Conservation (phyloP, 2,797 vertebrate genomes). For the Anableps anableps region DNA sequence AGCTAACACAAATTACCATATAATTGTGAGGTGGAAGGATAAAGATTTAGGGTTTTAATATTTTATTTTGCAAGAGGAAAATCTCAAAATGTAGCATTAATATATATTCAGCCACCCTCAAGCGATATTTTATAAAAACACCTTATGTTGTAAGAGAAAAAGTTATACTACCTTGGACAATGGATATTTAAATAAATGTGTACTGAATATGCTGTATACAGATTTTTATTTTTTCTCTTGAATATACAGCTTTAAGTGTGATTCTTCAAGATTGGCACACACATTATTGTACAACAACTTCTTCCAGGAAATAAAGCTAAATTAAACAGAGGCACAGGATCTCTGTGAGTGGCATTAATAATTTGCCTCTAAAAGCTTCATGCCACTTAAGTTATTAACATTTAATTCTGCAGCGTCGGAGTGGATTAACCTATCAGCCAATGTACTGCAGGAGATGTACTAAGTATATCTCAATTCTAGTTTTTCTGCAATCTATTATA, state of each 20-base stretch:
- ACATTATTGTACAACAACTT: slow-evolving; percentile 37
- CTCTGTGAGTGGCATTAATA: slow-evolving; percentile 57
- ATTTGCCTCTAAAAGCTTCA: slow-evolving; percentile 72
- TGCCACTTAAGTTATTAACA: slow-evolving; percentile 78
- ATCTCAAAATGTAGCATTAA: neutral
- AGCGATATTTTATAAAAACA: neutral
- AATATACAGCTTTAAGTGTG: slow-evolving; percentile 9
- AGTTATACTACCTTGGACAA: neutral
- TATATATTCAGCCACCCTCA: neutral
- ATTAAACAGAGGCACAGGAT: slow-evolving; percentile 45
- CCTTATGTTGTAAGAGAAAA: neutral
- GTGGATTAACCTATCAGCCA: slow-evolving; percentile 69
- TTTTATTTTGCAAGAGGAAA: neutral
- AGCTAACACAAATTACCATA: neutral
- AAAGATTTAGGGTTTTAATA: neutral
- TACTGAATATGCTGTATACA: slow-evolving; percentile 21
- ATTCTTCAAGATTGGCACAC: slow-evolving; percentile 38
- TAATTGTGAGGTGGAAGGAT: neutral
- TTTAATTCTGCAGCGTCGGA: slow-evolving; percentile 73
- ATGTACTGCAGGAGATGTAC: slow-evolving; percentile 59
- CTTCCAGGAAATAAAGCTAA: slow-evolving; percentile 54
- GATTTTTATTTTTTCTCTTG: neutral
- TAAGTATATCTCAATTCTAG: slow-evolving; percentile 32
- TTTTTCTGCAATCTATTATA: slow-evolving; percentile 18
- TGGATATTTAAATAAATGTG: slow-evolving; percentile 20